Evolutionary conservation across 92 coral and sea anemone species (phyloP), one percentile per base, ranked within the genome.

Genomic region (Umimayanthus kanabou): DNA sequence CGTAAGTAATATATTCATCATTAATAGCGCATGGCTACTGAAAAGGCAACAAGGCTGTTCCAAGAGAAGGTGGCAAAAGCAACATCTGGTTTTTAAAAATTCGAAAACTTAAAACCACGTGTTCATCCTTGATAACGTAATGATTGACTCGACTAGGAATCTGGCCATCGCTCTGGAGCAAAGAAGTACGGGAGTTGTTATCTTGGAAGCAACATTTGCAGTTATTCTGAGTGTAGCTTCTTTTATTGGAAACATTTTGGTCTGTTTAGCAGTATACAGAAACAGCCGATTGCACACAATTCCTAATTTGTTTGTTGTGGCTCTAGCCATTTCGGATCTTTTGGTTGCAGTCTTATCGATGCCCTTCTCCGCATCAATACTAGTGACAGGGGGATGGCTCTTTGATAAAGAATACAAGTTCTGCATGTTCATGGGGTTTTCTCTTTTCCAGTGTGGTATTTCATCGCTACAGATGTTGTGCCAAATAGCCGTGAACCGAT

Each of bases 401-500:
- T 83, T 69, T 10, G 87, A 83, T 30, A 9, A 64, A 20, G 74
- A 81, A 22, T 66, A 83, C 65, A 49, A 83, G 6, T 83, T 83
- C 26, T 83, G 87, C 87, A 71, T 67, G 7, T 83, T 83, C 28
- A 30, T 83, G 25, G 87, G 87, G 47, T 83, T 83, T 67, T 47
- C 64, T 29, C 55, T 83, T 29, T 83, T 83, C 28, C 87, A 83
- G 18, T 83, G 87, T 25, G 87, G 87, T 0, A 83, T 83, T 49
- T 71, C 87, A 6, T 83, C 78, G 37, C 55, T 83, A 69, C 87
- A 83, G 42, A 83, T 83, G 87, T 40, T 83, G 74, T 83, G 87
- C 26, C 87, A 83, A 72, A 83, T 83, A 65, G 87, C 87, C 37
- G 87, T 83, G 40, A 83, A 83, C 55, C 76, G 87, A 22, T 83